These are phyloP conservation scores for Seriola rivoliana DNA, from an alignment of 2,113 vertebrate genomes.

Conservation along the genomic window DNA sequence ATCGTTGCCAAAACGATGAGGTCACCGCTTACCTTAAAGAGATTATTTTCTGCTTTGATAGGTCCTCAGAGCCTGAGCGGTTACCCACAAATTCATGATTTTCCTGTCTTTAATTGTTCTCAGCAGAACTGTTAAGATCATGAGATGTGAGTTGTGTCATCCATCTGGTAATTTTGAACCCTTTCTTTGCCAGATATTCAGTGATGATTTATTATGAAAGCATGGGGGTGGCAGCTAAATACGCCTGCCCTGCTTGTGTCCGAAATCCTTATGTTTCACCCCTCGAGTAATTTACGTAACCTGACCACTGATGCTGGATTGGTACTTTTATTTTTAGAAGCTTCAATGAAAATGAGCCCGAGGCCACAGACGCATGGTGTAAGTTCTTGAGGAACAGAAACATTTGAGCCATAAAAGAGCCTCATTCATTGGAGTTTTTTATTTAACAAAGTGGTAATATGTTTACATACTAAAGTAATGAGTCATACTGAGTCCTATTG, in stretches of 20 bases:
- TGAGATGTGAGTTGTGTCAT: slow-evolving; percentile 51
- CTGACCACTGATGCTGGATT: slow-evolving; percentile 50
- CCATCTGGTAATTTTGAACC: slow-evolving; percentile 34
- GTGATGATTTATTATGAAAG: slow-evolving; percentile 42
- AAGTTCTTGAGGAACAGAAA: slow-evolving; percentile 37
- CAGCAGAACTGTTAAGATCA: slow-evolving; percentile 47
- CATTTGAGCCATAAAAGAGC: slow-evolving; percentile 12
- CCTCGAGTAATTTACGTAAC: slow-evolving; percentile 45
- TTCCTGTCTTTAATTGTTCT: slow-evolving; percentile 61
- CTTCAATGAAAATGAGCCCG: slow-evolving; percentile 61
- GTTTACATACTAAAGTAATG: slow-evolving; percentile 38
- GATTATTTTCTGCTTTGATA: slow-evolving; percentile 29
- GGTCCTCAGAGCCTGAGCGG: slow-evolving; percentile 22
- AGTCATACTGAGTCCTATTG: slow-evolving; percentile 38
- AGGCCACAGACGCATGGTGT: slow-evolving; percentile 26
- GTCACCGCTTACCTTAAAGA: slow-evolving; percentile 46
- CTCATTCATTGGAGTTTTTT: slow-evolving; percentile 34
- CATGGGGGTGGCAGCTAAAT: slow-evolving; percentile 24
- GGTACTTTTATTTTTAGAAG: slow-evolving; percentile 67
- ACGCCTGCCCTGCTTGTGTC: slow-evolving; percentile 2
- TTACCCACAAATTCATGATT: slow-evolving; percentile 39
- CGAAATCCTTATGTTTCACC: slow-evolving; percentile 47
- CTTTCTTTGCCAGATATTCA: slow-evolving; percentile 39
- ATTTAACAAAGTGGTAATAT: slow-evolving; percentile 34
- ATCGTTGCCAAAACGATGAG: slow-evolving; percentile 51